phyloP scores from a whole-genome alignment of 2,797 vertebrate genomes.

The Echeneis naucrates region DNA sequence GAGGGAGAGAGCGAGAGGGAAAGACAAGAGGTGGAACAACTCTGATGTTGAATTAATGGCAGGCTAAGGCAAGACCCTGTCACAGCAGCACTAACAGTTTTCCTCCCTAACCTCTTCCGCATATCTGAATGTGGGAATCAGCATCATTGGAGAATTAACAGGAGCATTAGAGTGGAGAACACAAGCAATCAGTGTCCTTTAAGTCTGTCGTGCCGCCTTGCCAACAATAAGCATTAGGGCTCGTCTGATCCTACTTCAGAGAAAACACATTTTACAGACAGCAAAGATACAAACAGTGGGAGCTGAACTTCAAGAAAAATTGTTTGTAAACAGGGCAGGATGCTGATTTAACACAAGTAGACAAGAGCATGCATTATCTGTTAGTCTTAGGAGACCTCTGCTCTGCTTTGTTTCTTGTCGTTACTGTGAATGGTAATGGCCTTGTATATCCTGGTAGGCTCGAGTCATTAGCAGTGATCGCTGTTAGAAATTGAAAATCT shows the following conservation, averaged over 20 bases:
- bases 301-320: constrained; percentile 43
- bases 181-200: constrained; percentile 80
- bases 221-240: constrained; percentile 76
- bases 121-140: constrained; percentile 78
- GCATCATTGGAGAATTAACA: constrained; percentile 78
- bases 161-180: constrained; percentile 80
- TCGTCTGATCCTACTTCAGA: constrained; percentile 55
- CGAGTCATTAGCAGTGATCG: constrained; percentile 58
- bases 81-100: constrained; percentile 41
- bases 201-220: constrained; percentile 68
- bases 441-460: constrained; percentile 63
- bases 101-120: constrained; percentile 39
- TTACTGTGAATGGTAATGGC: constrained; percentile 70
- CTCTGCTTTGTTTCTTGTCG: constrained; percentile 55
- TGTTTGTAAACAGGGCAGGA: constrained; percentile 54
- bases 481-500: constrained; percentile 72
- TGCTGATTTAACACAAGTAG: constrained; percentile 65
- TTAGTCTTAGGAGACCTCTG: constrained; percentile 61
- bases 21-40: constrained; percentile 62
- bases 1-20: constrained; percentile 20
- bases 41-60: constrained; percentile 57
- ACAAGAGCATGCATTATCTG: constrained; percentile 62
- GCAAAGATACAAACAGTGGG: constrained; percentile 42
- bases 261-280: constrained; percentile 55
- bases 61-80: constrained; percentile 43